phyloP scores from a whole-genome alignment of 2,888 invertebrate species.

The Philopedon plagiatum region DNA sequence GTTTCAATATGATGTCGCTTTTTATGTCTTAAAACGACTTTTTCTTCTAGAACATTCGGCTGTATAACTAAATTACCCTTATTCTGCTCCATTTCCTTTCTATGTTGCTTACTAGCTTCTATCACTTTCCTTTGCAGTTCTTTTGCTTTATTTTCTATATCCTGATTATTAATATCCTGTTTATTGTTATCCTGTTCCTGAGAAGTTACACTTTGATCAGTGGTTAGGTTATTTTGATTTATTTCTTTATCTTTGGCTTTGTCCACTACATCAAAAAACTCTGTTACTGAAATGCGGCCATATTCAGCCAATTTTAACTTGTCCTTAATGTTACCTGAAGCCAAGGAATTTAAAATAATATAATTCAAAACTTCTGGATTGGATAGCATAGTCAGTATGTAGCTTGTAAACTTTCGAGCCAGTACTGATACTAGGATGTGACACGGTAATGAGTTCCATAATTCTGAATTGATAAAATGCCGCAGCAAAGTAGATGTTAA shows the following conservation, averaged over 20 bases:
- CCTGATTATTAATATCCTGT: not conserved
- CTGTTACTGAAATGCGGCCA: slow-evolving; percentile 52
- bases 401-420: slow-evolving; percentile 73
- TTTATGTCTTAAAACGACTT: slow-evolving; percentile 12
- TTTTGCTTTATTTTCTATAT: slow-evolving; percentile 14
- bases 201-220: not conserved
- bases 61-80: not conserved
- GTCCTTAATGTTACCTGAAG: slow-evolving; percentile 52
- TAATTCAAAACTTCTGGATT: slow-evolving; percentile 71
- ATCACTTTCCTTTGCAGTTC: slow-evolving; percentile 30
- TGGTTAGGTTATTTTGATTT: not conserved
- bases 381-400: slow-evolving; percentile 69
- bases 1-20: not conserved
- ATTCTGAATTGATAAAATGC: slow-evolving; percentile 78
- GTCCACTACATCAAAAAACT: slow-evolving; percentile 53
- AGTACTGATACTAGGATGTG: slow-evolving; percentile 75
- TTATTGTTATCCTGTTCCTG: not conserved
- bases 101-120: slow-evolving; percentile 19
- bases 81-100: not conserved
- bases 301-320: slow-evolving; percentile 59
- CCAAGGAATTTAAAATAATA: slow-evolving; percentile 57
- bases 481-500: slow-evolving; percentile 73
- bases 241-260: slow-evolving; percentile 13
- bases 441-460: slow-evolving; percentile 78
- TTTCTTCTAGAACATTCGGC: not conserved